Evolutionary conservation across 1,140 invertebrate genomes (phyloP), one percentile per base, ranked within the genome.

Genomic region (Mycetomoellerius zeteki): DNA sequence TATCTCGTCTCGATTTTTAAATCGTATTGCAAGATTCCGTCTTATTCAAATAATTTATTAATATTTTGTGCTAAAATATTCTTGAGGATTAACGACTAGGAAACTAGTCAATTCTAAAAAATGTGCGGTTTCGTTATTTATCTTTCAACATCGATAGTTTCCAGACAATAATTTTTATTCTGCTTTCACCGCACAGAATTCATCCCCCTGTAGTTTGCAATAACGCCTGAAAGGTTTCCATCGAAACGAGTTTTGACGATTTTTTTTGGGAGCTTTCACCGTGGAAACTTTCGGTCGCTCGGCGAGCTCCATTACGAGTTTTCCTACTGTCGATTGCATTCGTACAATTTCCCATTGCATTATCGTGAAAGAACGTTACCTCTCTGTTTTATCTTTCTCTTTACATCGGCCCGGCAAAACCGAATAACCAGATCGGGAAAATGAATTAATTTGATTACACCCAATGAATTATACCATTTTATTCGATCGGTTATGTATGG

Each of bases 191-290:
- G 33, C 73, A 37, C 16, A 50, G 58, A 85, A 60, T 24, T 86
- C 64, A n/a, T 33, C 24, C 75, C 37, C 56, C 62, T 50, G 52
- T 76, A 77, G 82, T 86, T 82, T 67, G 86, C 86, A 85, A 76
- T 87, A 87, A 85, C 19, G 67, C 71, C 80, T 85, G 86, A 87
- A 84, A 87, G 86, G 86, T 87, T 84, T 82, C 56, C 56, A 65
- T n/a, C 69, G 85, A 81, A 78, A 78, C 82, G 60, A 85, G 75
- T 85, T 75, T 67, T 62, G 82, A 65, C 82, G 73, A 76, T 69
- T 58, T 71, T 86, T 86, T 86, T 81, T 14, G 47, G 50, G 21
- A 56, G 60, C 76, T 52, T 54, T 50, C n/a, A 47, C 76, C 37
- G 24, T 80, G 75, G 50, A 86, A 86, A 86, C 76, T 86, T 86